Percentiles rank a stretch among this genome's conserved stretches.
Evolutionary conservation across 2,888 invertebrate species (phyloP).

Genomic region (Xanthorhoe spadicearia): DNA sequence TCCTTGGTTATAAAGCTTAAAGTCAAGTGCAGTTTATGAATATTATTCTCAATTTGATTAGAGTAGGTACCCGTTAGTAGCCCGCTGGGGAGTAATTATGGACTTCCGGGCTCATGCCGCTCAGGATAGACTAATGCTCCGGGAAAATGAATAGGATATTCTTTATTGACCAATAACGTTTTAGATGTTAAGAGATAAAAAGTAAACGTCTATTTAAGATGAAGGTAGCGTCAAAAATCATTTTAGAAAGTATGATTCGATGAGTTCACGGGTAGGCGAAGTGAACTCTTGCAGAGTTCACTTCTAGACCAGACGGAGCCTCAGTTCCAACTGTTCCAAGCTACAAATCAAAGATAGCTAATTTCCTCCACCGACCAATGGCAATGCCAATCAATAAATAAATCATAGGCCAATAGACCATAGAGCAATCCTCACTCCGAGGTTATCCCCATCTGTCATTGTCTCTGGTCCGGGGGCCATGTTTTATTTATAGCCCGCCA

Average conservation of each 20-base stretch:
- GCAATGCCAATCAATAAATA: conserved; percentile 32
- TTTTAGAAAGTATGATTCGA: too few species aligned
- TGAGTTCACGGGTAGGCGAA: too few species aligned
- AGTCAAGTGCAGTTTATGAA: conserved; percentile 5
- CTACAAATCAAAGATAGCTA: background rate
- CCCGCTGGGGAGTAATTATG: conserved; percentile 33
- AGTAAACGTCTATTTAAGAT: background rate
- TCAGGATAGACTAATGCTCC: conserved; percentile 5
- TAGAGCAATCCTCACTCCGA: conserved; percentile 28
- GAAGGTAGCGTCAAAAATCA: too few species aligned
- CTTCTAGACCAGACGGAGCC: background rate
- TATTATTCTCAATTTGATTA: conserved; percentile 15
- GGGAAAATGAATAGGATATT: conserved; percentile 12
- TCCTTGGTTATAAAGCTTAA: background rate
- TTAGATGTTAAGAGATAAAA: background rate
- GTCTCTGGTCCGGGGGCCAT: conserved; percentile 39
- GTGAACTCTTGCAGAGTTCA: too few species aligned
- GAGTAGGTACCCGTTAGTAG: conserved; percentile 12
- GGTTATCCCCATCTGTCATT: conserved; percentile 46
- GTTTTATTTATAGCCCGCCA: conserved; percentile 43
- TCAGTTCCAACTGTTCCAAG: background rate
- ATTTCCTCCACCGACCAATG: background rate
- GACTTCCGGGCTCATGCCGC: conserved; percentile 30
- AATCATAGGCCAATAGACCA: conserved; percentile 29
- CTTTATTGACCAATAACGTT: background rate